Evolutionary conservation across 2,888 invertebrate genomes (phyloP), one percentile per base, ranked within the genome.

Genomic region (Scaptomyza cyrtandrae): DNA sequence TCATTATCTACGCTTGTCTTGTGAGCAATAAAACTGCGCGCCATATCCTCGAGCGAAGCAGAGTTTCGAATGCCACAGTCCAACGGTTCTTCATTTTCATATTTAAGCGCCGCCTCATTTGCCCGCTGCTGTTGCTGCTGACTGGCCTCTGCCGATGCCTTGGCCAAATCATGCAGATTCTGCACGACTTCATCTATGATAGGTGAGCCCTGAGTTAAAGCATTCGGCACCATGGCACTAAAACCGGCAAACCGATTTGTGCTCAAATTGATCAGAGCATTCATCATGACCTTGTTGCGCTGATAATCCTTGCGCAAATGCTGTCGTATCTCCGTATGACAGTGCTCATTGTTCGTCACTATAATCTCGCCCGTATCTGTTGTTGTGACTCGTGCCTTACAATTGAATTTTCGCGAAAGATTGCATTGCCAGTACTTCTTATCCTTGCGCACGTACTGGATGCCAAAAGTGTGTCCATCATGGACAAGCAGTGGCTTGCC

Each of bases 381-480:
- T 29, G 92, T 92, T 7, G 91, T 92, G 10, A 93, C 93, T 3
- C 93, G 91, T 1, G 93, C 93, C 67, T 92, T 93, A 75, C 93
- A 93, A 59, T 90, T 92, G 63, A 91, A 92, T 71, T 92, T 92
- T 14, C 92, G 90, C 33, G 92, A 92, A 54, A 92, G 82, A 86
- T 92, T 92, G 71, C 92, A 92, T 69, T 92, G 92, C 92, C 92
- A 92, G 78, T 92, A 92, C 82, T 92, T 92, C 75, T 92, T 92
- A 71, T 92, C 92, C 83, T 92, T 92, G 57, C 92, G 91, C 49
- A 92, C 92, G 69, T 92, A 92, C 71, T 92, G 92, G 53, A 92
- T 92, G 53, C 92, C 92, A 65, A 92, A 92, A 13, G 92, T 92
- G 67, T 92, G 92, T 6, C 92, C 92, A 62, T 92, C 92, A 70